These are phyloP conservation scores for Morbakka virulenta DNA, from an alignment of 30 jellyfish, hydroid and myxozoan genomes.

Conservation along the genomic window DNA sequence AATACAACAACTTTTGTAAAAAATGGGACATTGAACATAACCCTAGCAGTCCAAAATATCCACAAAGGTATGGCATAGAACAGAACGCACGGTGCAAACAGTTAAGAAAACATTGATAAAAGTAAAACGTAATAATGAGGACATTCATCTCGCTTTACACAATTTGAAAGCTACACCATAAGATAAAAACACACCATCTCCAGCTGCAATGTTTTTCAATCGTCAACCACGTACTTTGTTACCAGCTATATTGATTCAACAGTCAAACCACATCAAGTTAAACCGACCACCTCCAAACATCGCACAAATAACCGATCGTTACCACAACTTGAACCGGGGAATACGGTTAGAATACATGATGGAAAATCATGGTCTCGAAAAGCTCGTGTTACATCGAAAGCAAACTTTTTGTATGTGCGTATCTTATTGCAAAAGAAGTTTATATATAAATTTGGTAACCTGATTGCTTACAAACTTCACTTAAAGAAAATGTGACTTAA, in stretches of 20 bases:
- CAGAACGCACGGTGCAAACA: slow-evolving; percentile 6
- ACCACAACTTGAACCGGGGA: slow-evolving; percentile 8
- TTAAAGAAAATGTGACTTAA: too few relatives aligned
- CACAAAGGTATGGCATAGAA: slow-evolving; percentile 15
- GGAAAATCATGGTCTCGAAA: too few relatives aligned
- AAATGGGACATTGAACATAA: slow-evolving; percentile 36
- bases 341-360: slow-evolving; percentile 22
- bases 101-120: not conserved
- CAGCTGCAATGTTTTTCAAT: slow-evolving; percentile 17
- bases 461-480: too few relatives aligned
- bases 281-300: too few relatives aligned
- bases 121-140: too few relatives aligned
- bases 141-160: too few relatives aligned
- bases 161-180: slow-evolving; percentile 36
- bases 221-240: slow-evolving; percentile 29
- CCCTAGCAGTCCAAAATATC: slow-evolving; percentile 25
- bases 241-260: slow-evolving; percentile 29
- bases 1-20: not conserved
- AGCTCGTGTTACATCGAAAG: too few relatives aligned
- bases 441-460: too few relatives aligned
- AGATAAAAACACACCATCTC: too few relatives aligned
- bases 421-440: too few relatives aligned
- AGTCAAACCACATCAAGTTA: too few relatives aligned
- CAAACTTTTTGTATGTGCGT: too few relatives aligned
- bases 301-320: not conserved